phyloP scores from a whole-genome alignment of 2,113 vertebrate species.

The Isurus oxyrinchus region DNA sequence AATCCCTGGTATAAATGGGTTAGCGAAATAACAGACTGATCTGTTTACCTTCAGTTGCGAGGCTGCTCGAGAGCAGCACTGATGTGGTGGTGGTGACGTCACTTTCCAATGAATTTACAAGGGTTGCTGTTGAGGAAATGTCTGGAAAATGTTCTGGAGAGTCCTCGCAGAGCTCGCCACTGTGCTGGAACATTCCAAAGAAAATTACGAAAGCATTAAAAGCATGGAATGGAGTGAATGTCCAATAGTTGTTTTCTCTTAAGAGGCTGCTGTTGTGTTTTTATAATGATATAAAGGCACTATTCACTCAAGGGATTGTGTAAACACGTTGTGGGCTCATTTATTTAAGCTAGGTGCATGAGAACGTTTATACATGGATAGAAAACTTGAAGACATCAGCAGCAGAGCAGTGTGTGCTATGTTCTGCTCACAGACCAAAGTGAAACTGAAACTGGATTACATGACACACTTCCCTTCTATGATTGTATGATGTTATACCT shows the following conservation, averaged over 20 bases:
- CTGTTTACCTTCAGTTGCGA: slow-evolving; percentile 71
- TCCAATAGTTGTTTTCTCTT: neutral
- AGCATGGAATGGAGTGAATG: neutral
- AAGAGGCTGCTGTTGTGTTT: neutral
- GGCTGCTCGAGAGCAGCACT: slow-evolving; percentile 49
- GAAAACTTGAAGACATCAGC: too few species aligned
- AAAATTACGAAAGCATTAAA: neutral
- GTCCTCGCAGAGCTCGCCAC: slow-evolving; percentile 68
- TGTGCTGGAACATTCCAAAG: slow-evolving; percentile 50
- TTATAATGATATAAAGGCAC: too few species aligned
- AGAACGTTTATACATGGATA: too few species aligned
- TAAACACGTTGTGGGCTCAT: too few species aligned
- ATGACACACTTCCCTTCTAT: too few species aligned
- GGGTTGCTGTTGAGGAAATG: slow-evolving; percentile 46
- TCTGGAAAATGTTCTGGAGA: slow-evolving; percentile 55
- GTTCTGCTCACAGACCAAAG: too few species aligned
- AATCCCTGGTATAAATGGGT: neutral
- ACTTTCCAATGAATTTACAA: neutral
- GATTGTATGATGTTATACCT: too few species aligned
- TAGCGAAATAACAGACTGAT: neutral
- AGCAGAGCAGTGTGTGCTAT: too few species aligned
- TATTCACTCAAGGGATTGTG: too few species aligned
- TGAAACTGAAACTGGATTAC: too few species aligned
- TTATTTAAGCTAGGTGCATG: too few species aligned
- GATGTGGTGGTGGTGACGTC: slow-evolving; percentile 49